Evolutionary conservation across 1,140 invertebrate species (phyloP), one percentile per base, ranked within the genome.

Genomic region (Xylocopa sonorina): DNA sequence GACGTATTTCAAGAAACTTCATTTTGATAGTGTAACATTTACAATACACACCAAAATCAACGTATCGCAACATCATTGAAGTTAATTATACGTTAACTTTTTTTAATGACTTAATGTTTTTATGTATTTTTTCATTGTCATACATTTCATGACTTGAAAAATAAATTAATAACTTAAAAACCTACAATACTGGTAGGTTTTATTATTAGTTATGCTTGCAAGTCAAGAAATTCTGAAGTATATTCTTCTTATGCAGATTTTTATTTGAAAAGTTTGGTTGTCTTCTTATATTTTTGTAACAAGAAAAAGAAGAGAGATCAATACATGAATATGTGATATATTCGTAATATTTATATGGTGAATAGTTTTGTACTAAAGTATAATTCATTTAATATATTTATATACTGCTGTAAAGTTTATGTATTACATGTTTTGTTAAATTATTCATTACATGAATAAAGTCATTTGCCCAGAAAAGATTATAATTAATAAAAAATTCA

Each of bases 1-100:
- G 91, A 93, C 67, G 81, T 81, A 10, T 86, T 92, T 67, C 90
- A 91, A 71, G 92, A 93, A 41, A 93, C 92, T 34, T 87, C 85
- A 9, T 88, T 88, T 79, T 84, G 71, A 85, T 21, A 62, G 16
- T 53, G 12, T 73, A n/a, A 43, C 3, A 48, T 64, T 73, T 43
- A 64, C 46, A 29, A 14, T 48, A 78, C n/a, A 27, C 57, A 14
- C 38, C 7, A 46, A 57, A 55, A 74, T 38, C 48, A 74, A 74
- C 32, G 32, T 79, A 63, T 55, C 55, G 46, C 24, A 55, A 55
- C 18, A 27, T 24, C 21, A 24, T 48, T n/a, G 24, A 7, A 41
- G 27, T 62, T 50, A 32, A 73, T 50, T 18, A 60, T 64, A 74
- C 41, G 57, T 74, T 73, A 38, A 55, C 16, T 50, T 73, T 6